Conservation (phyloP, 2,797 vertebrate genomes). For the Cyclopterus lumpus region DNA sequence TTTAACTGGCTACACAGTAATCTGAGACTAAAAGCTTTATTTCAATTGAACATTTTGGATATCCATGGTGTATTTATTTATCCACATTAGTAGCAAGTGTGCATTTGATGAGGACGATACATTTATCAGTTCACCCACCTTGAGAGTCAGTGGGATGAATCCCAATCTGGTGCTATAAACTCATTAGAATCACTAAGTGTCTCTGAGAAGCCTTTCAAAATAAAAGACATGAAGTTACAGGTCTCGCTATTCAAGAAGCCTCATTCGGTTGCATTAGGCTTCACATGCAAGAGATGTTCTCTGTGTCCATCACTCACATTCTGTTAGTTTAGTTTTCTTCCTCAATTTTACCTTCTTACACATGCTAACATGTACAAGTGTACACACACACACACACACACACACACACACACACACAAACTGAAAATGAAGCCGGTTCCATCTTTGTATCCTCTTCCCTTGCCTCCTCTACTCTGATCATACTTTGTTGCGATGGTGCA, state of each 20-base stretch:
- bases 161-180: slow-evolving; percentile 63
- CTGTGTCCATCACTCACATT: neutral
- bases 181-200: neutral
- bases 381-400: neutral
- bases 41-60: neutral
- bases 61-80: neutral
- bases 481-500: neutral
- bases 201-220: neutral
- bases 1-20: neutral
- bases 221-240: neutral
- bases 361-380: neutral
- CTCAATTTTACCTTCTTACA: neutral
- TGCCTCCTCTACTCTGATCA: neutral
- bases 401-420: too few relatives aligned
- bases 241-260: neutral
- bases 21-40: neutral
- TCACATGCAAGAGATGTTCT: neutral
- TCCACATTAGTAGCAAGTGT: neutral
- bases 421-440: neutral
- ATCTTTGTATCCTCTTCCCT: neutral
- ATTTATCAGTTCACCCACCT: neutral
- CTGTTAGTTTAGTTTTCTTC: neutral
- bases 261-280: slow-evolving; percentile 36
- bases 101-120: neutral
- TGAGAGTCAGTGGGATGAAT: slow-evolving; percentile 67